A percentile compares a stretch with the other conserved stretches of the same genome.
Conservation (phyloP, 2,797 vertebrate species). For the Acanthurus leucopareius region DNA sequence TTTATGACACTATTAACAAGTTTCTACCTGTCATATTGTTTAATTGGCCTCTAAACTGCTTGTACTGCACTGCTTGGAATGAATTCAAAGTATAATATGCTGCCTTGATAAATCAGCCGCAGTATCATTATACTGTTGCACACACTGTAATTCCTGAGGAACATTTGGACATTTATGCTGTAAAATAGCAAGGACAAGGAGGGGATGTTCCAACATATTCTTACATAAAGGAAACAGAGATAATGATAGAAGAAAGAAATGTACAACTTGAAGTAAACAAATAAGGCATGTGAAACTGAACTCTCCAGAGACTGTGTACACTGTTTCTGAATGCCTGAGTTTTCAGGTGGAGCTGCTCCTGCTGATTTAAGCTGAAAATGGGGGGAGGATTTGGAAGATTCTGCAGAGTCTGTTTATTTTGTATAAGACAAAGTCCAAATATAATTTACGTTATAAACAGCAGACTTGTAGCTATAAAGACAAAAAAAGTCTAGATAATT, state of each 20-base stretch:
- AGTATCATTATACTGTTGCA: slow-evolving; percentile 25
- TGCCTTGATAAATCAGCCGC: slow-evolving; percentile 46
- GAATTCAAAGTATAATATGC: slow-evolving; percentile 46
- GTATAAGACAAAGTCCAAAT: not conserved
- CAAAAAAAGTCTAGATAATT: not conserved
- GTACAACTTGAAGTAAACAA: slow-evolving; percentile 15
- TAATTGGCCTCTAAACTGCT: slow-evolving; percentile 46
- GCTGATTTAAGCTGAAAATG: not conserved
- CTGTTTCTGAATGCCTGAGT: not conserved
- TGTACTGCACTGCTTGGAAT: slow-evolving; percentile 35
- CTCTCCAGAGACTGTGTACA: not conserved
- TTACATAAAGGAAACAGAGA: slow-evolving; percentile 19
- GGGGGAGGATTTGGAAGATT: not conserved
- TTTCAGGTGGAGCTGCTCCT: not conserved
- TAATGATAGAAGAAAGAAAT: slow-evolving; percentile 14
- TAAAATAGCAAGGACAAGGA: slow-evolving; percentile 18
- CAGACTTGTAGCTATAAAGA: not conserved
- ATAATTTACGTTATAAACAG: not conserved
- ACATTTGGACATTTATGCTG: slow-evolving; percentile 34
- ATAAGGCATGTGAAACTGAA: slow-evolving; percentile 4
- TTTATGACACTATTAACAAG: slow-evolving; percentile 40
- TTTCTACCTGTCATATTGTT: slow-evolving; percentile 46
- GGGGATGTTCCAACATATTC: slow-evolving; percentile 48
- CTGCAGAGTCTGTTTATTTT: not conserved
- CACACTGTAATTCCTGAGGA: slow-evolving; percentile 44